Evolutionary conservation across 1,140 invertebrate genomes (phyloP).

Genomic region (Philaenus spumarius): DNA sequence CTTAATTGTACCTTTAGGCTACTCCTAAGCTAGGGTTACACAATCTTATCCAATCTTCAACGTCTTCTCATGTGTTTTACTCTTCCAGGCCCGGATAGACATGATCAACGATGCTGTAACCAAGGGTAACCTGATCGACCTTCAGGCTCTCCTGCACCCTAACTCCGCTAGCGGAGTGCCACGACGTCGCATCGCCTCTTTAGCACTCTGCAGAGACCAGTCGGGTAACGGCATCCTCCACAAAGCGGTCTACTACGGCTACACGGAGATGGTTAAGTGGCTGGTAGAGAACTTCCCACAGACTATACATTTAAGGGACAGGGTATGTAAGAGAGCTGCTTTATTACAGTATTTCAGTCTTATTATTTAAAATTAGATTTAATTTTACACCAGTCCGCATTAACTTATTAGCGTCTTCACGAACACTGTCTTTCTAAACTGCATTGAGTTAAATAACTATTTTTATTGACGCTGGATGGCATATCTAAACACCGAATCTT

Average conservation of each 20-base stretch:
- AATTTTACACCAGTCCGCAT: too few relatives aligned
- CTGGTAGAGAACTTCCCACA: conserved; percentile 66
- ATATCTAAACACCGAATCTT: too few relatives aligned
- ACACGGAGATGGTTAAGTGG: conserved; percentile 63
- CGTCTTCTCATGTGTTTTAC: too few relatives aligned
- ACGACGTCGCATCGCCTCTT: conserved; percentile 51
- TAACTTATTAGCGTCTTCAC: too few relatives aligned
- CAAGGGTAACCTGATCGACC: conserved; percentile 55
- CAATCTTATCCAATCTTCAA: too few relatives aligned
- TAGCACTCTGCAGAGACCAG: conserved; percentile 61
- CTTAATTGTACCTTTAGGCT: too few relatives aligned
- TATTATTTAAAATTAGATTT: neutral
- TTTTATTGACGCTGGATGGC: too few relatives aligned
- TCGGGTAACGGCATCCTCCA: conserved; percentile 68
- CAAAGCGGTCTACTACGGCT: conserved; percentile 71
- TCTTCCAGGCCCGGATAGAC: conserved; percentile 52
- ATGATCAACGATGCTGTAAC: conserved; percentile 63
- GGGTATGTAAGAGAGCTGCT: conserved; percentile 56
- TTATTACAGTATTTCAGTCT: neutral
- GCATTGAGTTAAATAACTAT: too few relatives aligned
- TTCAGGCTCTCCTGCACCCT: conserved; percentile 51
- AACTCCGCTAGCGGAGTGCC: conserved; percentile 40
- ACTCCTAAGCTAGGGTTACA: too few relatives aligned
- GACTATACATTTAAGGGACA: conserved; percentile 65
- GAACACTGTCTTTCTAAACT: too few relatives aligned